phyloP scores from a whole-genome alignment of 2,888 invertebrate genomes.

The Merodon equestris region DNA sequence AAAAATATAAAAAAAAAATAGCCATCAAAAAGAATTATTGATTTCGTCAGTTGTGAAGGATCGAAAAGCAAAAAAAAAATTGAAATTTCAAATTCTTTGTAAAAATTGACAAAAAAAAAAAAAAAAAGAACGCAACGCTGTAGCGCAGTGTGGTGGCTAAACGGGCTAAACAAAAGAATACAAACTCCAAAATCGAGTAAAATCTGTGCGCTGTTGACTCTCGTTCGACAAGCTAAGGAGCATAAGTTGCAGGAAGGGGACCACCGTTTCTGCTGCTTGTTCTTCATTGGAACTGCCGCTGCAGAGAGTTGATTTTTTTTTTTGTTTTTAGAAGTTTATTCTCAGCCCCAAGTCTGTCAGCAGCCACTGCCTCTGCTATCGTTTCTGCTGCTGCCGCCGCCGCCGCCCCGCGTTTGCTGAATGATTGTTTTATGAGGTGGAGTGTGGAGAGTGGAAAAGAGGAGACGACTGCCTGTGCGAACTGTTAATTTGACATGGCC shows the following conservation, averaged over 20 bases:
- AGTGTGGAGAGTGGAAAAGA: constrained; percentile 42
- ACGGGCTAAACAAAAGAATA: constrained; percentile 39
- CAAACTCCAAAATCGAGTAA: constrained; percentile 24
- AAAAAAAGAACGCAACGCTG: not conserved
- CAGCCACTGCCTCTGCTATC: not conserved
- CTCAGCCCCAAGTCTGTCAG: constrained; percentile 29
- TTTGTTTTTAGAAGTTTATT: constrained; percentile 25
- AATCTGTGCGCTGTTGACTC: constrained; percentile 22
- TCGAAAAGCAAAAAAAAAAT: constrained; percentile 2
- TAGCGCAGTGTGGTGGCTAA: not conserved
- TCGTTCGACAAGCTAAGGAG: constrained; percentile 17
- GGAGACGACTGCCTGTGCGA: constrained; percentile 71
- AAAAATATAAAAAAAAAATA: constrained; percentile 3
- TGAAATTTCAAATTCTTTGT: not conserved
- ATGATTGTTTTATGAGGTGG: constrained; percentile 70
- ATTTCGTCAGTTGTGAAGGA: constrained; percentile 36
- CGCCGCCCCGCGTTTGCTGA: constrained; percentile 63
- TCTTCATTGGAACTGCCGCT: no score
- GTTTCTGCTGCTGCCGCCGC: constrained; percentile 44
- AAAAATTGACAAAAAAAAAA: not conserved
- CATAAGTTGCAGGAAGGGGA: constrained; percentile 25
- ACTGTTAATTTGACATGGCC: constrained; percentile 86
- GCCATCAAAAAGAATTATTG: constrained; percentile 55
- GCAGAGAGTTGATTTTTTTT: constrained; percentile 43
- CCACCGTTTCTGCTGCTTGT: constrained; percentile 24